Conservation (phyloP, 2,113 vertebrate species). For the Lampris incognitus region DNA sequence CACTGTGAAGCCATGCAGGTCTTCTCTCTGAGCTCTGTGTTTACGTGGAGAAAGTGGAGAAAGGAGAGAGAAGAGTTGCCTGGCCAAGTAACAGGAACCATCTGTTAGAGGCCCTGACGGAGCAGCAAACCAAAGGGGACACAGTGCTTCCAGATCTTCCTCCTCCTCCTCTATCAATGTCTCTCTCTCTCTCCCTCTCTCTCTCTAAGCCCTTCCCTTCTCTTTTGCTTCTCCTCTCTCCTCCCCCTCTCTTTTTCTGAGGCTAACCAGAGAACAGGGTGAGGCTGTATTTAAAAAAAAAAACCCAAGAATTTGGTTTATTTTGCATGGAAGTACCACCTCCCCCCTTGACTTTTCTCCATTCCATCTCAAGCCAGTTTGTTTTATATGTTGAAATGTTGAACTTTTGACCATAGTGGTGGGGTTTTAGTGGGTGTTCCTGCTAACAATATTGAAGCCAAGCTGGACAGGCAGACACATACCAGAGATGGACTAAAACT, state of each 20-base stretch:
- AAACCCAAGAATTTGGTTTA: constrained; percentile 16
- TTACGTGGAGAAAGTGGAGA: constrained; percentile 7
- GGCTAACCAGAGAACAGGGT: constrained; percentile 11
- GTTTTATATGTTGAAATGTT: neutral
- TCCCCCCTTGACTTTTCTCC: neutral
- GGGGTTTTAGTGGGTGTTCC: constrained; percentile 3
- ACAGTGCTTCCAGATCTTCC: constrained; percentile 40
- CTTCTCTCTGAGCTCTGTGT: neutral
- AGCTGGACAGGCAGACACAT: neutral
- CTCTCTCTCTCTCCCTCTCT: constrained; percentile 19
- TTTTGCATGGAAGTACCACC: neutral
- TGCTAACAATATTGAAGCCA: neutral
- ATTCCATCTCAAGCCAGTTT: neutral
- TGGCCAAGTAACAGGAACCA: constrained; percentile 57
- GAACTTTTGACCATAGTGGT: neutral
- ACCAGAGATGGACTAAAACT: neutral
- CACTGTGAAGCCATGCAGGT: neutral
- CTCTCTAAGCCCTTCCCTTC: neutral
- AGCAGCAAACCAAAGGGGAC: constrained; percentile 17
- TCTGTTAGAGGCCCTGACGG: constrained; percentile 45
- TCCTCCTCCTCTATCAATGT: constrained; percentile 22
- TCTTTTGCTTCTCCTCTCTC: neutral
- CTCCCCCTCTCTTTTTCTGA: constrained; percentile 5
- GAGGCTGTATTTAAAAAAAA: constrained; percentile 3
- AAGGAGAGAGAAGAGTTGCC: constrained; percentile 27